Conservation (phyloP, 2,113 vertebrate species). For the Silurus asotus region DNA sequence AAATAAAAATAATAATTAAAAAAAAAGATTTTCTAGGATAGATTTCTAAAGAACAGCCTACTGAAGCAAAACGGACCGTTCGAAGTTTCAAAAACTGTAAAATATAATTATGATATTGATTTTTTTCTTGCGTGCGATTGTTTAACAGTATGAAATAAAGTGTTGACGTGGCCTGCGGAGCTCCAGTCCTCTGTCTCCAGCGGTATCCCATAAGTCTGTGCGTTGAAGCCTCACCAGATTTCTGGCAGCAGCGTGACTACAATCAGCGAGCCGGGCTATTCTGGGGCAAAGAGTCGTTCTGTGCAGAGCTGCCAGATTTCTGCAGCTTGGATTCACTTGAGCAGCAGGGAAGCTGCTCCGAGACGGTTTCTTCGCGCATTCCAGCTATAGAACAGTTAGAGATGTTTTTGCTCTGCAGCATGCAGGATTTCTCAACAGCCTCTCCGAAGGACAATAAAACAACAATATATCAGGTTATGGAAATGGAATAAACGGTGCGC, state of each 20-base stretch:
- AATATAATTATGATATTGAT: neutral
- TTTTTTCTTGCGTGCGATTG: neutral
- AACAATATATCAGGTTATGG: neutral
- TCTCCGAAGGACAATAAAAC: neutral
- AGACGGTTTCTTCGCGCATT: neutral
- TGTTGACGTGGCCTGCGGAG: conserved; percentile 26
- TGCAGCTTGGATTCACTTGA: conserved; percentile 14
- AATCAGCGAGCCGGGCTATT: conserved; percentile 41
- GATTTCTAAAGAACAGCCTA: neutral
- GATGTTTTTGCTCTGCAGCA: neutral
- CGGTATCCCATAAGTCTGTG: conserved; percentile 21
- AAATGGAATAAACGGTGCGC: neutral
- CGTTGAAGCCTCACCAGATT: conserved; percentile 32
- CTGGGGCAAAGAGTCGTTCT: conserved; percentile 39
- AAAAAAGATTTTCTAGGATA: neutral
- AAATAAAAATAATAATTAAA: neutral
- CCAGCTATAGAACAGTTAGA: neutral
- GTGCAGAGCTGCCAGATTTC: conserved; percentile 17
- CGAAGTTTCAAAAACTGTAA: neutral
- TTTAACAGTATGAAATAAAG: conserved; percentile 17
- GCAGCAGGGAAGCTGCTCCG: neutral
- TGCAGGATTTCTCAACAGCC: neutral
- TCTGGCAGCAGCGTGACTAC: conserved; percentile 33
- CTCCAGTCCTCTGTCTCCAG: conserved; percentile 29
- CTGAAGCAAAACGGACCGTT: neutral